Evolutionary conservation across 2,797 vertebrate genomes (phyloP), one percentile per base, ranked within the genome.

Genomic region (Cephalopachus bancanus): DNA sequence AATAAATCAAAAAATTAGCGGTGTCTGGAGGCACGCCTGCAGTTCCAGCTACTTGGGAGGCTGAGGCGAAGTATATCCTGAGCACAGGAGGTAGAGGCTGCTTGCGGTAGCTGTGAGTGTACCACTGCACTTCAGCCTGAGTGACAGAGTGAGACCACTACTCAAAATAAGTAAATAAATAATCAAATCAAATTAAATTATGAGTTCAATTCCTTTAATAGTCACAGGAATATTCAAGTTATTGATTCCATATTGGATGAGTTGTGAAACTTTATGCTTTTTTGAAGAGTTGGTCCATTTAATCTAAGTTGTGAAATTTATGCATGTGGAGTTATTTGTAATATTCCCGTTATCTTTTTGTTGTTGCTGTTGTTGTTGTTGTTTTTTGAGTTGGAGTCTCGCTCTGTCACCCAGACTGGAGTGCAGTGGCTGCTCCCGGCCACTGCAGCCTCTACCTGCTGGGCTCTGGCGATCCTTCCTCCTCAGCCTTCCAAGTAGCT

Each of bases 201-300:
- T 49, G 64, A 81, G 55, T 78, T 67, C 16, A 59, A 11, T 87
- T 94, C 94, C 28, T 22, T 83, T 28, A 51, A 37, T 33, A 74
- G 53, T 69, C 83, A 67, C 0, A 80, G 33, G 33, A 71, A 37
- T 51, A 59, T 55, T 87, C 4, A 53, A 88, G 37, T 53, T 62
- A 51, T 51, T 94, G 15, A 83, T 87, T 95, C 91, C 12, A 20
- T 76, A n/a, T 64, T 75, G 59, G 28, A 15, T 26, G 60, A 88
- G 7, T 76, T 96, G 65, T 88, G 76, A 10, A 57, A 83, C 33
- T 28, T 72, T 62, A 9, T 51, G 26, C 3, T 93, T 72, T 62
- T 83, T 83, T 78, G 65, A 83, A 62, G 62, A 53, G 55, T 72
- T 74, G 67, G 75, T 76, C 60, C 24, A 30, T 92, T 80, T 92